Base-by-base conservation (phyloP, 2,888 invertebrate genomes). In the Branchipolynoe longqiensis region DNA sequence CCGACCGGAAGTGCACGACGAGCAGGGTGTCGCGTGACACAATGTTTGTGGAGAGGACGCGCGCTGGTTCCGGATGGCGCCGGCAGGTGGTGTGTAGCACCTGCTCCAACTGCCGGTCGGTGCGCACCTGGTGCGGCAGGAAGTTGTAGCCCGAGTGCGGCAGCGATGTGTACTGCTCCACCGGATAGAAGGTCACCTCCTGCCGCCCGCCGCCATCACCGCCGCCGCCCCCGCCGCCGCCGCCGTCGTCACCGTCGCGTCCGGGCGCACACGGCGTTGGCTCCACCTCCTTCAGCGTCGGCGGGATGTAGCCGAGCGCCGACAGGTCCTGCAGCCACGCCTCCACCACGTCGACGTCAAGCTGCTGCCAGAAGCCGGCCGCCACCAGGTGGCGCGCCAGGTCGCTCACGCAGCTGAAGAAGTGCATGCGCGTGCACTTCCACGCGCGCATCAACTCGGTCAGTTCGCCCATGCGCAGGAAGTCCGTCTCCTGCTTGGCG, bases 261-360 rank as follows among this genome's bases (percentile, higher is more conserved):
- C 25, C n/a, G 1, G 28, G 28, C 22, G 22, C 40, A 36, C 73
- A 82, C n/a, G 18, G 22, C 38, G 36, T 78, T n/a, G 40, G 84
- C 41, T 41, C 48, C 40, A n/a, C 58, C 54, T 74, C 78, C 28
- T 78, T 56, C 4, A 84, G 48, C 28, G 83, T 36, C 0, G 88
- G 88, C 25, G 87, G 82, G 25, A 84, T 85, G 84, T 88, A 88
- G 25, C 88, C 88, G 6, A 88, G 31, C 25, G 82, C 69, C 18
- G 87, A 64, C 41, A 89, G 69, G 85, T 89, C 89, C 22, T 86
- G 28, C 12, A 89, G 78, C 89, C 89, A 89, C 12, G 88, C 89
- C 73, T 89, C 87, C 31, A 89, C 56, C 41, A 89, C 59, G 8
- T 89, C 86, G 12, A 81, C 87, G 58, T 89, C 89, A 18, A 62